Evolutionary conservation across 2,888 invertebrate genomes (phyloP), one percentile per base, ranked within the genome.

Genomic region (Macrophya annulata): DNA sequence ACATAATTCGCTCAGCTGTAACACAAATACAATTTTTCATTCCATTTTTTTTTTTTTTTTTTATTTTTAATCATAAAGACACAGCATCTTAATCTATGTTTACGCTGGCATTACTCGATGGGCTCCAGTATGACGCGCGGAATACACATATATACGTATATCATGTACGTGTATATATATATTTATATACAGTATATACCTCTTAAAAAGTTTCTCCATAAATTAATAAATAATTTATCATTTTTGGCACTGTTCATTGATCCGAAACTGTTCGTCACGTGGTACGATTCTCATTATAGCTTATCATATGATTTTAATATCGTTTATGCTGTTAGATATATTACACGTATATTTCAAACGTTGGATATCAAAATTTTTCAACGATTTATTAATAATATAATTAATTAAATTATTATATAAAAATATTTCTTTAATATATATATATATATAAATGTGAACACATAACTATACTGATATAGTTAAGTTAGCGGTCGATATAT

Each of bases 11-110:
- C n/a, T 6, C n/a, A 6, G n/a, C 8, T 55, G n/a, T 55, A 1
- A 25, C 21, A 62, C 21, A 1, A 48, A 9, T 12, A 62, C 59
- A 4, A 25, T 9, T 21, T 10, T 25, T 43, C n/a, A 15, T 48
- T 79, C 21, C 0, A 31, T 59, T 59, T 62, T 59, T 51, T 51
- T 25, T 51, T 25, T 5, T 31, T 51, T 51, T 25, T 76, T 51
- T 72, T 31, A 31, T 31, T 3, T n/a, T n/a, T n/a, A n/a, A 77
- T 77, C 77, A 77, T 1, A 8, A 25, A 55, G 17, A 55, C 25
- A 55, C 25, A 31, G 21, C n/a, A 81, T 81, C 81, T 62, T 43
- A 43, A 81, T 81, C 62, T 81, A 62, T 81, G 62, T 62, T 81
- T 62, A 59, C 81, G 12, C 62, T 62, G 8, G 81, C 15, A 25